phyloP scores from a whole-genome alignment of 2,113 vertebrate genomes.

The Cyanistes caeruleus region DNA sequence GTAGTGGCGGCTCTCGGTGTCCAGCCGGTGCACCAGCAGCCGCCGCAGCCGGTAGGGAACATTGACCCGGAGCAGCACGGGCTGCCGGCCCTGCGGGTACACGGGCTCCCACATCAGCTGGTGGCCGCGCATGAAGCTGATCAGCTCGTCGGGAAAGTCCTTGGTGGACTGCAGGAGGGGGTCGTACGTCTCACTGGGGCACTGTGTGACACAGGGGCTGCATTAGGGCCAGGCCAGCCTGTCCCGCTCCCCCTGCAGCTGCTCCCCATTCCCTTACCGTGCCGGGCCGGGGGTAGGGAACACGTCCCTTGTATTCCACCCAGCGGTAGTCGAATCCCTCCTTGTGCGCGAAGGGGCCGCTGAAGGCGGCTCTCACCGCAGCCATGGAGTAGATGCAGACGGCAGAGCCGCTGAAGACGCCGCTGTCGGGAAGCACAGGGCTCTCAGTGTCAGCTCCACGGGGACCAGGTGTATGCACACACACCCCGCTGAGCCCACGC shows the following conservation, averaged over 20 bases:
- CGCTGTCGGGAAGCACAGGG: constrained; percentile 17
- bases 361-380: constrained; percentile 83
- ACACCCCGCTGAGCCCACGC: fast-evolving
- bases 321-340: constrained; percentile 85
- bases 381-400: constrained; percentile 85
- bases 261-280: constrained; percentile 69
- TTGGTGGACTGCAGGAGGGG: constrained; percentile 82
- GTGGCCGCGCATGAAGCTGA: constrained; percentile 86
- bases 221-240: fast-evolving
- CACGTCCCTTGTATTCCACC: constrained; percentile 83
- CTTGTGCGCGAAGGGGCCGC: constrained; percentile 84
- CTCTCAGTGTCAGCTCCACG: background rate
- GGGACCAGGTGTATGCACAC: fast-evolving
- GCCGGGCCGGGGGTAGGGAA: constrained; percentile 86
- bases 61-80: constrained; percentile 75
- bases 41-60: constrained; percentile 71
- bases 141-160: constrained; percentile 85
- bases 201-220: constrained; percentile 58
- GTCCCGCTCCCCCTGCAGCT: fast-evolving
- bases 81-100: constrained; percentile 76
- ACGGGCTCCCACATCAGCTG: constrained; percentile 89
- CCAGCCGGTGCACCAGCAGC: constrained; percentile 84
- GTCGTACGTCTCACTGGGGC: constrained; percentile 87
- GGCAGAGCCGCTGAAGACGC: constrained; percentile 81
- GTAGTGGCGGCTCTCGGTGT: constrained; percentile 72